Evolutionary conservation across 2,113 vertebrate species (phyloP), one percentile per base, ranked within the genome.

Genomic region (Lycocorax pyrrhopterus): DNA sequence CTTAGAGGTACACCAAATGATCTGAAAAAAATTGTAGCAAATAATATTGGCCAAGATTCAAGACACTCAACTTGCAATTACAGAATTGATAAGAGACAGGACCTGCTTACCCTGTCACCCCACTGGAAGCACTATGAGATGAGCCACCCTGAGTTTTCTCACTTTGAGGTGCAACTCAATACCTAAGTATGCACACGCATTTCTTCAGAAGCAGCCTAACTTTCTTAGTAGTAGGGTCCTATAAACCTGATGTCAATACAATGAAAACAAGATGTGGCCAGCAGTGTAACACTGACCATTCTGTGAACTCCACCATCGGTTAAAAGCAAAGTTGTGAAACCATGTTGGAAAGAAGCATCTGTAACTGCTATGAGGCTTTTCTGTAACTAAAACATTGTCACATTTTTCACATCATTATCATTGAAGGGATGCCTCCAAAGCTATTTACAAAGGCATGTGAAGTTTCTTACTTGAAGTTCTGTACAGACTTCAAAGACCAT

Each of bases 191-290:
- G 52, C 77, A 95, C 66, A 0, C 96, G 72, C 93, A 46, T 71
- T 72, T 23, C 66, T 96, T 95, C 62, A 96, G 86, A 97, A 96
- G 68, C 47, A 76, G 60, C 33, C 74, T 87, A 63, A 66, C 43
- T 68, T 92, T 91, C 81, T 96, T 88, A 97, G 91, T 9, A n/a
- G 16, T 94, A 94, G 89, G 46, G 82, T 62, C 62, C 81, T 95
- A 79, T 90, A 96, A 98, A 97, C 39, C 46, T 96, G 81, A 96
- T 97, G 96, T 96, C 91, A 95, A 92, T 94, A 93, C 92, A 97
- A 11, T 52, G 84, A 97, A 97, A 98, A 96, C 80, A 98, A 96
- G 93, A 94, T 91, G 95, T 97, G 94, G 96, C 94, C 96, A 97
- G 95, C 68, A 90, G 84, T 78, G 46, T 97, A 97, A 97, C 93